Conservation (phyloP, 2,113 vertebrate species). For the Tenebrosternarchus preto region DNA sequence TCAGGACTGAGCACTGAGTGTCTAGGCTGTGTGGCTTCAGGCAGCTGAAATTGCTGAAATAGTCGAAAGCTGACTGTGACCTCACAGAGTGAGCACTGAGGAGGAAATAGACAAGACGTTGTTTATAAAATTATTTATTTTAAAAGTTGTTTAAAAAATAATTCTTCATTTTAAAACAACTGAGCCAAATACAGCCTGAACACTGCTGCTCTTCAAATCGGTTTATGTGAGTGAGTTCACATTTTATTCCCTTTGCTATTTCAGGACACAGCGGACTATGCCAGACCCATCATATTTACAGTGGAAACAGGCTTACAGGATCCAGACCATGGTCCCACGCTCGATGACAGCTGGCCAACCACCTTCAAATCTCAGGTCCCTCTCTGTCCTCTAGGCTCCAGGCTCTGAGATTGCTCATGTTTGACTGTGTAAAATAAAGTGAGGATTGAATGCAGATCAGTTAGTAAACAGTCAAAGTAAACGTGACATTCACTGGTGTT, state of each 20-base stretch:
- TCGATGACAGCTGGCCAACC: conserved; percentile 91
- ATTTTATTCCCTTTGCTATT: not conserved
- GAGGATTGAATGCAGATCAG: not conserved
- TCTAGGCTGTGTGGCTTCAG: no score
- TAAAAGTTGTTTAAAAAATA: no score
- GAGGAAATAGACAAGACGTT: no score
- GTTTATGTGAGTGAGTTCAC: conserved; percentile 15
- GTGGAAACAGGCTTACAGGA: conserved; percentile 81
- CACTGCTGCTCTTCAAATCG: not conserved
- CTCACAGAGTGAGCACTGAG: no score
- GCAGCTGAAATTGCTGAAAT: no score
- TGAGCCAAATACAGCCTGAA: not conserved
- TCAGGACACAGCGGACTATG: conserved; percentile 92
- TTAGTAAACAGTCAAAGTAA: not conserved
- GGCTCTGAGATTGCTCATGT: not conserved
- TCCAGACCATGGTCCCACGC: conserved; percentile 72
- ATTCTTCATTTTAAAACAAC: not conserved
- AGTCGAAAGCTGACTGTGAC: no score
- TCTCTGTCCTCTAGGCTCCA: not conserved
- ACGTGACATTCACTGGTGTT: no score
- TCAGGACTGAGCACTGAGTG: no score
- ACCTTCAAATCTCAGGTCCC: conserved; percentile 81
- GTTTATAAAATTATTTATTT: no score
- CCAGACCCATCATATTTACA: conserved; percentile 87
- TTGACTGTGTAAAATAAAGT: not conserved